Base-by-base conservation (phyloP, 92 coral and sea anemone species). In the Pocillopora meandrina region DNA sequence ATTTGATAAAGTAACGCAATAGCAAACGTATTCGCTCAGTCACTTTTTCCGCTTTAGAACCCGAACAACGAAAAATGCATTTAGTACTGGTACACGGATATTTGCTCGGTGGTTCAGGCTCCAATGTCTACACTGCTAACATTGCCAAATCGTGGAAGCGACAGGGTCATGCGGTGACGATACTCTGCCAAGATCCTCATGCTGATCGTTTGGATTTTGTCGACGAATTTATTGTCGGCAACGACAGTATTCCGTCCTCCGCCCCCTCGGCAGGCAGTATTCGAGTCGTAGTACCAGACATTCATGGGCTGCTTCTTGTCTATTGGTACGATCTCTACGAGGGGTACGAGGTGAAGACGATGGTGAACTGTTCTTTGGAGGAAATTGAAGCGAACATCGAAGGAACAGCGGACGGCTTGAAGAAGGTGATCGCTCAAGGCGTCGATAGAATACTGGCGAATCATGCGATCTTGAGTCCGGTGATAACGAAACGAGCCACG, bases 371-470 rank as follows among this genome's bases (percentile, higher is more conserved):
- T 55, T 79, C 95, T 16, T 56, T 95, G 19, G 96, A 87, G 73
- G 98, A 95, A 88, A 95, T 95, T n/a, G 95, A 95, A 57, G 92
- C 98, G 49, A 88, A 95, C 64, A 95, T 95, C 69, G 80, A 90
- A 75, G 85, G 88, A 21, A 93, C 98, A 11, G 87, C 82, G 12
- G 91, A 89, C 33, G 98, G 93, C 26, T 76, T 95, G 80, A 91
- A 89, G 70, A 87, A 91, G 68, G 98, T 95, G 68, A 74, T 95
- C 20, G 83, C 89, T 21, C 98, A 95, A 89, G 98, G 98, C 21
- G 98, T 82, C 36, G 96, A 95, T 77, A 80, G 90, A 85, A 89
- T 95, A 6, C 95, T 95, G 7, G 92, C 98, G 65, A 95, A 95
- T 86, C 98, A 95, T 80, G 84, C 90, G 19, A 80, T 95, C 57